Evolutionary conservation across 2,888 invertebrate species (phyloP).

Genomic region (Ormyrus labotus): DNA sequence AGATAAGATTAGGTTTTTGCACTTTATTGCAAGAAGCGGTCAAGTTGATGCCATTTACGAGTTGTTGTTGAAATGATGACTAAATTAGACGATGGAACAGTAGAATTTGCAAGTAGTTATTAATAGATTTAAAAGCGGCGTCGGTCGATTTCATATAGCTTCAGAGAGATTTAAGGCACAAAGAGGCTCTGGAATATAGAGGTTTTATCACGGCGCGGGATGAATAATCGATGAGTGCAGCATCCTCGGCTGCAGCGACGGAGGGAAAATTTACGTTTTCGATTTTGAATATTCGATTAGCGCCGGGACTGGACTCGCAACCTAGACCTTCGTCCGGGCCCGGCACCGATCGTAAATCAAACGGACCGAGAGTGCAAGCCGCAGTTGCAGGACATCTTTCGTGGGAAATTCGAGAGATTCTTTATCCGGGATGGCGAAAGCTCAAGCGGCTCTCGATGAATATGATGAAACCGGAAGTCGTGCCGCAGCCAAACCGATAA

Average conservation of each 20-base stretch:
- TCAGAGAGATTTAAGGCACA: too few relatives aligned
- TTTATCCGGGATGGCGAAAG: constrained; percentile 43
- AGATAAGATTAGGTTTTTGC: too few relatives aligned
- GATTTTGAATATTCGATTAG: constrained; percentile 58
- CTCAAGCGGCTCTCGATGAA: constrained; percentile 27
- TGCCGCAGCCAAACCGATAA: constrained; percentile 36
- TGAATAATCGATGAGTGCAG: constrained; percentile 55
- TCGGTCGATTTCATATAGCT: neutral
- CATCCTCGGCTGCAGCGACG: too few relatives aligned
- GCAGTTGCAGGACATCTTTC: constrained; percentile 15
- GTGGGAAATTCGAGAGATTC: constrained; percentile 53
- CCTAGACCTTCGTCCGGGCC: constrained; percentile 47
- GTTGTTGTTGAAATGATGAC: too few relatives aligned
- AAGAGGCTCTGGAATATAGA: constrained; percentile 6
- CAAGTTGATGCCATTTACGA: too few relatives aligned
- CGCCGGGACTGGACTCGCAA: neutral
- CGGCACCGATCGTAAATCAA: constrained; percentile 52
- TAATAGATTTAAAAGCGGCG: constrained; percentile 28
- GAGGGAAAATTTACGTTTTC: constrained; percentile 41
- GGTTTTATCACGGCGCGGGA: constrained; percentile 50
- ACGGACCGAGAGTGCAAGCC: neutral
- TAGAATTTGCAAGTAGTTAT: neutral
- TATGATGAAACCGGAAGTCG: constrained; percentile 54
- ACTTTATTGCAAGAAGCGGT: too few relatives aligned
- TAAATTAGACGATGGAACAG: too few relatives aligned